These are phyloP conservation scores for Protophormia terraenovae DNA, from an alignment of 2,888 invertebrate species.

Conservation along the genomic window DNA sequence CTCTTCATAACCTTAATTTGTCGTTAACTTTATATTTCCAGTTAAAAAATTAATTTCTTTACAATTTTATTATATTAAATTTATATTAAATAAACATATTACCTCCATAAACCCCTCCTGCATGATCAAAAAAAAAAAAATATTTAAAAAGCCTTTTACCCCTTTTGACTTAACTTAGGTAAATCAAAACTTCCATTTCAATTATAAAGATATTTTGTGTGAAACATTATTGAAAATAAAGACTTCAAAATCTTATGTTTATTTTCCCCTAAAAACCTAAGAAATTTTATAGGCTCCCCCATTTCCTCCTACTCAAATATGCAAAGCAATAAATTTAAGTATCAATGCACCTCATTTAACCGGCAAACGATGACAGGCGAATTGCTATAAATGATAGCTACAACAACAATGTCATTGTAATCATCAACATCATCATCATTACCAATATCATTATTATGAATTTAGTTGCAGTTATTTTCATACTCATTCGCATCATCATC, in stretches of 20 bases:
- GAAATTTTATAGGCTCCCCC: not conserved
- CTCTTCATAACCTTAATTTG: too few relatives aligned
- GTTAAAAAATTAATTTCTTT: too few relatives aligned
- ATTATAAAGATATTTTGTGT: not conserved
- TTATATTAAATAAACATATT: too few relatives aligned
- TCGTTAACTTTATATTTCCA: too few relatives aligned
- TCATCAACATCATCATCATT: constrained; percentile 60
- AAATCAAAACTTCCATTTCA: not conserved
- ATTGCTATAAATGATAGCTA: constrained; percentile 63
- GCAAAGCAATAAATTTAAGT: constrained; percentile 40
- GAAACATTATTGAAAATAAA: not conserved
- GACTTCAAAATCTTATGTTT: not conserved
- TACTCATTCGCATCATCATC: constrained; percentile 13
- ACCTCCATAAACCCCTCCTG: too few relatives aligned
- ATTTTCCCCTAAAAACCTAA: not conserved
- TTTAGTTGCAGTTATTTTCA: constrained; percentile 15
- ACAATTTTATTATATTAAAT: too few relatives aligned
- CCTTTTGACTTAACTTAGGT: too few relatives aligned
- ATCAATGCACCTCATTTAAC: constrained; percentile 58
- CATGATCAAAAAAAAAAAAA: not conserved
- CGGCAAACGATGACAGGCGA: constrained; percentile 47
- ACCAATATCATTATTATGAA: constrained; percentile 22
- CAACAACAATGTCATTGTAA: constrained; percentile 63
- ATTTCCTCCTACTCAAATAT: constrained; percentile 27
- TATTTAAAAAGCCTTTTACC: not conserved